Percentiles rank a stretch among this genome's conserved stretches.
phyloP scores from a whole-genome alignment of 2,113 vertebrate species.

The Ailuropoda melanoleuca region DNA sequence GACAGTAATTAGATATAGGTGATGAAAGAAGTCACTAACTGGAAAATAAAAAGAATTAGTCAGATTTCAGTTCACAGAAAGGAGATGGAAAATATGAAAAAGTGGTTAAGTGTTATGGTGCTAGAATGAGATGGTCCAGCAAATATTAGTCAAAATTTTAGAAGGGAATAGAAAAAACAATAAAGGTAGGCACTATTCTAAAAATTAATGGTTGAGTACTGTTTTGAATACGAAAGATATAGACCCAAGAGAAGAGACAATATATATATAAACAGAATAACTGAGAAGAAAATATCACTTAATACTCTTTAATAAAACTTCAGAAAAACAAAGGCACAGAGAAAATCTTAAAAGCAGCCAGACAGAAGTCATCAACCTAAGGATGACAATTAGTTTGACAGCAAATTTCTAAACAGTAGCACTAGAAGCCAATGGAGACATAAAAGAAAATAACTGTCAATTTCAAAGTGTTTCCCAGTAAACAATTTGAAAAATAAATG shows the following conservation, averaged over 20 bases:
- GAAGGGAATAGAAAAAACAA: background rate
- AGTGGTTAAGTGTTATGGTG: background rate
- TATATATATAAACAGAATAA: background rate
- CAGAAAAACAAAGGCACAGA: constrained; percentile 9
- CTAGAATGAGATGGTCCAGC: background rate
- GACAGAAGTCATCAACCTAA: background rate
- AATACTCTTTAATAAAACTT: background rate
- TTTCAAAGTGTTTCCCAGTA: background rate
- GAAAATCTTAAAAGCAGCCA: background rate
- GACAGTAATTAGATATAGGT: background rate
- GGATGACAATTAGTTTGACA: background rate
- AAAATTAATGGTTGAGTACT: background rate
- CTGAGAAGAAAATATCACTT: background rate
- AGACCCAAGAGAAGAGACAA: background rate
- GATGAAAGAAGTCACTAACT: background rate
- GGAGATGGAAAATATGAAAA: background rate
- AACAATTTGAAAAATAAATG: background rate
- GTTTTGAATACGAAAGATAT: background rate
- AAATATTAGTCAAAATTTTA: background rate
- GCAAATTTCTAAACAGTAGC: background rate
- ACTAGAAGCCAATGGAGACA: background rate
- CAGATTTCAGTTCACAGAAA: background rate
- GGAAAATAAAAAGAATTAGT: background rate
- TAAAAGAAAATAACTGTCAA: background rate
- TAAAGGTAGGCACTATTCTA: background rate